Evolutionary conservation across 1,140 invertebrate species (phyloP), one percentile per base, ranked within the genome.

Genomic region (Ephestia elutella): DNA sequence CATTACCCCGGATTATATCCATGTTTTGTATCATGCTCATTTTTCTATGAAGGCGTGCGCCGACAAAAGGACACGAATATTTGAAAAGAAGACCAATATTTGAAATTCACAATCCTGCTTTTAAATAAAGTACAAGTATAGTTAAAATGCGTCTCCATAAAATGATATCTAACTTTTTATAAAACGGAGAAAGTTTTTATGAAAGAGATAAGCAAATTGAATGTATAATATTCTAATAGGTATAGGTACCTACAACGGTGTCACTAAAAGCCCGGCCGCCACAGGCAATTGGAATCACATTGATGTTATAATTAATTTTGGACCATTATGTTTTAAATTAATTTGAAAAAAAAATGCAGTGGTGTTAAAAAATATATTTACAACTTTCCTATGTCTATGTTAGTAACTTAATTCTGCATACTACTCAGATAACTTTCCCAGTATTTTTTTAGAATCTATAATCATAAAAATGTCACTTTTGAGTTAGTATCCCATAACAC

Each of bases 1-100:
- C 71, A 80, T 78, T 78, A 80, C 71, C 73, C 66, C 57, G 75
- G 79, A 82, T 86, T 86, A 85, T 76, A 69, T 44, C 70, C 63
- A 73, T 72, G 74, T 80, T 86, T 78, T 82, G 80, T 75, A 66
- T 67, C 70, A 68, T 73, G 72, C 62, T 78, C 74, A 76, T 68
- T 75, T 76, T 56, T 71, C 68, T 17, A 44, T 44, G 10, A 44
- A 44, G n/a, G n/a, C 38, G 13, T 44, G n/a, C 15, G 38, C 38
- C 38, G 38, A 44, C 38, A 44, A 44, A 15, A 15, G 38, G 15
- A 7, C 13, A 35, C 38, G 10, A 44, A 44, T 15, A 44, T 44
- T 44, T 44, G 13, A 44, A 44, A 44, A 11, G 32, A 38, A 38
- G 32, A 38, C 32, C 32, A 11, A n/a, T n/a, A n/a, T n/a, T n/a